Base-by-base conservation (phyloP, 2,888 invertebrate species). In the Pegoplata infirma region DNA sequence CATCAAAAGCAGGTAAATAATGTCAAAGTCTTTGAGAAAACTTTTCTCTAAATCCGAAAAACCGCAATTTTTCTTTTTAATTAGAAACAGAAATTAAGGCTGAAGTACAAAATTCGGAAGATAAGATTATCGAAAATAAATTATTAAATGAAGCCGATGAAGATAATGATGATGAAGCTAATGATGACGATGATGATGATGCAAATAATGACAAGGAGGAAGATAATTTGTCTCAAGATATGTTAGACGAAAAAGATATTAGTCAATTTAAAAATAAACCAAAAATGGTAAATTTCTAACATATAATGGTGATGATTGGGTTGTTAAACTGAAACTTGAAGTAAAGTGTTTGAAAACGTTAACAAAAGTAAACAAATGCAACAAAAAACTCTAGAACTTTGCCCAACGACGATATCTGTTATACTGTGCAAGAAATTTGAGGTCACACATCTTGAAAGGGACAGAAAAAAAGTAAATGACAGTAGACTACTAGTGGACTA, bases 211-310 rank as follows among this genome's bases (percentile, higher is more conserved):
- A 63, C 4, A 53, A 28, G 8, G 56, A 17, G 16, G 7, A 21
- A 1, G 16, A 19, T 3, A 1, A 6, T 2, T 12, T 8, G 19
- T 17, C 12, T 32, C n/a, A 14, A 4, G 58, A 23, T 3, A 23
- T 5, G n/a, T 49, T 10, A 3, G n/a, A 23, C 21, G 28, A 19
- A 19, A 69, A 75, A 28, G 69, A 76, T 32, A 55, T 67, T 6
- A 73, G 71, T 4, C 46, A 64, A 12, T 51, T 74, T 6, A 28
- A 74, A 4, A 64, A 81, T 1, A n/a, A 49, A 8, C 81, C 81
- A 0, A 68, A 56, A 14, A 79, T 81, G 81, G 82, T 82, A 64
- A 64, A 68, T 40, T 3, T 14, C n/a, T 1, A 21, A 28, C 10
- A 7, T 3, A 36, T n/a, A n/a, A n/a, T n/a, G n/a, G n/a, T n/a